phyloP scores from a whole-genome alignment of 2,797 vertebrate genomes.

The Esox masquinongy region DNA sequence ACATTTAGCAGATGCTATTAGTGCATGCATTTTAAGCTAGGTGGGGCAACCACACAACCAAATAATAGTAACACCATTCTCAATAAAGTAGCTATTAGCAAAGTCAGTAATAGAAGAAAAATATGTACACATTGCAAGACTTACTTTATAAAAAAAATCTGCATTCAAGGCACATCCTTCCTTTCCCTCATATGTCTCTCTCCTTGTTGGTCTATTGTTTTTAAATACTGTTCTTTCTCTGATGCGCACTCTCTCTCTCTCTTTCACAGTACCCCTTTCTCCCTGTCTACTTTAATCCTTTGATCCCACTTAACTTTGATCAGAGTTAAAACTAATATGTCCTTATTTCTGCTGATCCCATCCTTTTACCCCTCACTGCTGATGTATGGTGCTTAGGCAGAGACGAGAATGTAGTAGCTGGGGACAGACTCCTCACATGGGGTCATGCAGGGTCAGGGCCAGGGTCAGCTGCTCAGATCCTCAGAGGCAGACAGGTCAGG shows the following conservation, averaged over 20 bases:
- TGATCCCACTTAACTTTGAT: conserved; percentile 34
- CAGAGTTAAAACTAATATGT: not conserved
- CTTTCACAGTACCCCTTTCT: not conserved
- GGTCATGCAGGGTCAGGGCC: conserved; percentile 32
- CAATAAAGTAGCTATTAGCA: too few relatives aligned
- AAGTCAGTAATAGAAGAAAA: too few relatives aligned
- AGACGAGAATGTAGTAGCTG: conserved; percentile 37
- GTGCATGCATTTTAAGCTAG: too few relatives aligned
- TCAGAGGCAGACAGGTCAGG: conserved; percentile 32
- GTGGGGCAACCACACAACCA: too few relatives aligned
- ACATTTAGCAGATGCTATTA: too few relatives aligned
- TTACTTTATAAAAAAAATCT: too few relatives aligned
- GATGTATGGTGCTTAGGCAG: conserved; percentile 1
- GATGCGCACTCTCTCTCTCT: not conserved
- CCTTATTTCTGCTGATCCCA: not conserved
- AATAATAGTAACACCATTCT: too few relatives aligned
- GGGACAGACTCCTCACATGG: conserved; percentile 13
- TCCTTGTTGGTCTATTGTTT: conserved; percentile 5
- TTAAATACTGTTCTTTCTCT: not conserved
- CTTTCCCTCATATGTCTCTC: conserved; percentile 35
- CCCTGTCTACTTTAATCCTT: conserved; percentile 3
- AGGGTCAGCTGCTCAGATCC: not conserved
- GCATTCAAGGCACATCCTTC: conserved; percentile 1
- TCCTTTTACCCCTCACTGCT: not conserved
- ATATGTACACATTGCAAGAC: too few relatives aligned